Conservation (phyloP, 2,888 invertebrate species). For the Pristionchus arcanus region DNA sequence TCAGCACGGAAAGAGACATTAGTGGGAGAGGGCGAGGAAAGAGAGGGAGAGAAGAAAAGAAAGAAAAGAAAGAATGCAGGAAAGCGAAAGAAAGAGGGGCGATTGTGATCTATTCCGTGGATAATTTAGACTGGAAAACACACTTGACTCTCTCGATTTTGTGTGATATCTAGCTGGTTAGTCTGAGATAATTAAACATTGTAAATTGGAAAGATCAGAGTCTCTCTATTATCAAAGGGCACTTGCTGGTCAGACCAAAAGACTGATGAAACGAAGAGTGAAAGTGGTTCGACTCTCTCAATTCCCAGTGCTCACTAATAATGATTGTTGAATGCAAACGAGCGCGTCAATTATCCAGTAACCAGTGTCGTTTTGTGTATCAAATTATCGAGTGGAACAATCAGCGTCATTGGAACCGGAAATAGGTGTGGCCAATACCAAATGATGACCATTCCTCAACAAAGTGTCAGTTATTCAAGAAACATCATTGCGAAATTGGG, state of each 20-base stretch:
- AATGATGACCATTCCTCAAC: background rate
- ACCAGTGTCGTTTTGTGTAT: background rate
- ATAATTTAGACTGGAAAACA: constrained; percentile 2
- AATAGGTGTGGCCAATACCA: background rate
- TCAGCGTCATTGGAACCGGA: background rate
- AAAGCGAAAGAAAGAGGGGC: constrained; percentile 34
- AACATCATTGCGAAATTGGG: no score
- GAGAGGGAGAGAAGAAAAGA: constrained; percentile 21
- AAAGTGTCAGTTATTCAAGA: background rate
- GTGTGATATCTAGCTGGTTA: background rate
- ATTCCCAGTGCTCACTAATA: no score
- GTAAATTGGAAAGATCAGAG: background rate
- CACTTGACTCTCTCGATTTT: background rate
- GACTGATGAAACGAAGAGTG: no score
- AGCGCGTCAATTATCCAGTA: constrained; percentile 1
- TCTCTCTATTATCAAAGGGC: background rate
- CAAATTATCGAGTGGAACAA: constrained; percentile 4
- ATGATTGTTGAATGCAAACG: background rate
- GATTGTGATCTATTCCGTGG: constrained; percentile 22
- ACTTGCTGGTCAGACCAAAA: no score
- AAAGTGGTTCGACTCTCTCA: no score
- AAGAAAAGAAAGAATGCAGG: constrained; percentile 35
- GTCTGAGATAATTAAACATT: background rate
- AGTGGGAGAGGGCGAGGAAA: background rate
- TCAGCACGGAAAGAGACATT: background rate